A percentile compares a stretch with the other conserved stretches of the same genome.
phyloP scores from a whole-genome alignment of 2,797 vertebrate genomes.

The Gymnothorax reevesii region DNA sequence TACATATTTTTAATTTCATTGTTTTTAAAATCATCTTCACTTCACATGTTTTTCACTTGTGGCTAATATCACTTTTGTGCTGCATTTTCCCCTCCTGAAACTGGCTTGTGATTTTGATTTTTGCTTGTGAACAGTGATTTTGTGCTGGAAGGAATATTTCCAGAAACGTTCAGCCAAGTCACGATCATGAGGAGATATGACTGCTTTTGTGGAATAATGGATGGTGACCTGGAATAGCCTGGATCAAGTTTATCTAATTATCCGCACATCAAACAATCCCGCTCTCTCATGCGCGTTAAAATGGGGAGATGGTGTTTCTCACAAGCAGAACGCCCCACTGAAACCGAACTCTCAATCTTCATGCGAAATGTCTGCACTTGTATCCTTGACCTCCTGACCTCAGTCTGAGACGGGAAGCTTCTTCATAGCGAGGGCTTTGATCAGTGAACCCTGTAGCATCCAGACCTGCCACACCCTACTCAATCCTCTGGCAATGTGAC shows the following conservation, averaged over 20 bases:
- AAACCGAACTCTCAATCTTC: constrained; percentile 42
- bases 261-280: not conserved
- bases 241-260: constrained; percentile 6
- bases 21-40: too few relatives aligned
- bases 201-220: not conserved
- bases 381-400: constrained; percentile 49
- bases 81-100: not conserved
- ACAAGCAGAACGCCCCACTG: constrained; percentile 43
- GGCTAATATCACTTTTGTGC: too few relatives aligned
- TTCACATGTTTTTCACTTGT: too few relatives aligned
- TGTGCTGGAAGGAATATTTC: not conserved
- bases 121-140: too few relatives aligned
- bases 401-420: constrained; percentile 34
- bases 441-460: constrained; percentile 34
- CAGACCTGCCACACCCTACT: not conserved
- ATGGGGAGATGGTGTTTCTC: constrained; percentile 28
- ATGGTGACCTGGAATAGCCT: constrained; percentile 14
- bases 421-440: constrained; percentile 47
- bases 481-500: constrained; percentile 44
- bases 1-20: too few relatives aligned
- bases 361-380: constrained; percentile 34
- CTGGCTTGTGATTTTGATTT: too few relatives aligned
- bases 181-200: not conserved
- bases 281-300: constrained; percentile 18
- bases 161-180: not conserved